Percentiles rank a stretch among this genome's conserved stretches.
These are phyloP conservation scores for Glyptemys insculpta DNA, from an alignment of 2,797 vertebrate genomes.

Conservation along the genomic window DNA sequence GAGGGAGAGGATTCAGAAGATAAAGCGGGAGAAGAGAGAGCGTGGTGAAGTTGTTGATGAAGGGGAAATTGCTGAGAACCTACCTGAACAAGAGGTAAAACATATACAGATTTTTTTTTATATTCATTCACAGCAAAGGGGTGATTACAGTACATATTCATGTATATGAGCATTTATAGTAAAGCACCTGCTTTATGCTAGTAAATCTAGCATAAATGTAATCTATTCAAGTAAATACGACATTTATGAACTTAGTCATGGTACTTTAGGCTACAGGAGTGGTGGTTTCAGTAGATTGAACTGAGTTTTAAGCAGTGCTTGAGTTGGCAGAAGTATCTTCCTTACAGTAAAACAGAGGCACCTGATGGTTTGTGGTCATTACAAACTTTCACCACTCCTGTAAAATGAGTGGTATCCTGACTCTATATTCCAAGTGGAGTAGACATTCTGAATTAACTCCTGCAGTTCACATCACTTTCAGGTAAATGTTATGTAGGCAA, in stretches of 20 bases:
- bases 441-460: neutral
- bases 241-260: neutral
- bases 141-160: neutral
- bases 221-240: neutral
- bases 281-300: neutral
- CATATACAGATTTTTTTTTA: neutral
- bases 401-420: neutral
- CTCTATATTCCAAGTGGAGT: neutral
- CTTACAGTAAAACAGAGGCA: neutral
- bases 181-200: neutral
- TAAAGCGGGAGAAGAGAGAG: constrained; percentile 94
- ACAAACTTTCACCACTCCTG: neutral
- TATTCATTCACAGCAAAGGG: neutral
- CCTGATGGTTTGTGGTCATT: neutral
- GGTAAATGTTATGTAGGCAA: neutral
- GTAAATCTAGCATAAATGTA: neutral
- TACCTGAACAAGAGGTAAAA: constrained; percentile 96
- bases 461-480: neutral
- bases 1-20: constrained; percentile 97
- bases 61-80: constrained; percentile 96
- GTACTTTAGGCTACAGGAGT: neutral
- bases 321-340: neutral
- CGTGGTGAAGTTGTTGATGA: constrained; percentile 95
- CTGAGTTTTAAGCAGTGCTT: neutral
- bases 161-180: neutral